phyloP scores from a whole-genome alignment of 2,797 vertebrate species.

The Sebastes oblongus region DNA sequence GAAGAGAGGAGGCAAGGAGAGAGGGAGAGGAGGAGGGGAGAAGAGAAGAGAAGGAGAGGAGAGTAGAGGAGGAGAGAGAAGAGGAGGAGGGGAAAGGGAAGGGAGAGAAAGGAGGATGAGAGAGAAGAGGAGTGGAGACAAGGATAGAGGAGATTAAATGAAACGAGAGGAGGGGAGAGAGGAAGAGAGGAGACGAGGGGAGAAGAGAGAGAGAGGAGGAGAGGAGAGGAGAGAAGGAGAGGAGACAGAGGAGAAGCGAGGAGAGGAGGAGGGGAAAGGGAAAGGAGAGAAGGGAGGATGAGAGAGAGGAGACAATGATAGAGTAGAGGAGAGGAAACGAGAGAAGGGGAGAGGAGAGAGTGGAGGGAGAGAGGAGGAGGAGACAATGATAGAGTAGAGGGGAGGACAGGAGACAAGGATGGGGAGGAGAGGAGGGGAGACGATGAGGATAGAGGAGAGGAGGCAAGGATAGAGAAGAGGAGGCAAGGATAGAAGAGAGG shows the following conservation, averaged over 20 bases:
- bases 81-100: no score
- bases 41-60: neutral
- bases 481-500: neutral
- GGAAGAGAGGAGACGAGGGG: rapidly evolving
- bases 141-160: rapidly evolving
- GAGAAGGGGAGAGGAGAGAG: neutral
- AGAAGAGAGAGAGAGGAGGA: no score
- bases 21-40: neutral
- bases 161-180: neutral
- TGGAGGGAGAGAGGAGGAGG: neutral
- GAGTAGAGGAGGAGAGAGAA: neutral
- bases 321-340: neutral
- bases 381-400: no score
- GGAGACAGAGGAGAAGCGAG: no score
- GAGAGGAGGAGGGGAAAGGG: no score
- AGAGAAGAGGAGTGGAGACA: no score
- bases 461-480: no score
- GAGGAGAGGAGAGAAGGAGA: neutral
- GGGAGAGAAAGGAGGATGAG: neutral
- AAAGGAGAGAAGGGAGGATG: no score
- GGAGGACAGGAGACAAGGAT: neutral
- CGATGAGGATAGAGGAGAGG: neutral
- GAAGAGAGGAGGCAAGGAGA: no score
- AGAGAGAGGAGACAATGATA: neutral
- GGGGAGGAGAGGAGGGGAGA: no score